Base-by-base conservation (phyloP, 1,140 invertebrate species). In the Zaprionus camerounensis region DNA sequence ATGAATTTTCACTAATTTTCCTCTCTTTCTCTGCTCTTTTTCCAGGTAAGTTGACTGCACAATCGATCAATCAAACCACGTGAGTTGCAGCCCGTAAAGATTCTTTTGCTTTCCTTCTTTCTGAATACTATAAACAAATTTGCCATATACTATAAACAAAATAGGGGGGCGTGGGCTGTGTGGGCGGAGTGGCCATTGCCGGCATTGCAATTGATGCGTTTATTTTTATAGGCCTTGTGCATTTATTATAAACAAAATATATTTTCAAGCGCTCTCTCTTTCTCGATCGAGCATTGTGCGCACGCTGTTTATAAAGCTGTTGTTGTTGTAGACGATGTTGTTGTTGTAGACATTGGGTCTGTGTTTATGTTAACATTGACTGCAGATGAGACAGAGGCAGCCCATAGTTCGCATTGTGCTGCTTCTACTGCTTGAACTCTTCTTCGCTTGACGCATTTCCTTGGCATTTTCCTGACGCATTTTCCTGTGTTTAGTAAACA, bases 351-450 rank as follows among this genome's bases (percentile, higher is more conserved):
- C 61, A 76, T 13, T 49, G 55, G 24, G n/a, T 67, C 56, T 68
- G 36, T 88, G 84, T 87, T 87, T 88, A 83, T 66, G 78, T 71
- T 88, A 90, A 88, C 84, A 88, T 88, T 88, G 84, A 88, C 73
- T 87, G 82, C 53, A 36, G 57, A 56, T 17, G 22, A 44, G 51
- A 26, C 61, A 49, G 28, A 17, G 24, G 22, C 26, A 46, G 2
- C 53, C 20, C 51, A 26, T 34, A 63, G 49, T 41, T 38, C 41
- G 46, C 15, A 5, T 51, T 17, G 20, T 17, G 34, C 72, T 49
- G 71, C 44, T 26, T 26, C 24, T 28, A 7, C 28, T 31, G 28
- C 28, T 31, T 67, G 53, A 49, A 73, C 78, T 53, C 58, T 62
- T 34, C 55, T 31, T 31, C 28, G 61, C 67, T 77, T 88, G 81